These are phyloP conservation scores for Psittacara wagleri DNA, from an alignment of 2,113 vertebrate species.

Conservation along the genomic window DNA sequence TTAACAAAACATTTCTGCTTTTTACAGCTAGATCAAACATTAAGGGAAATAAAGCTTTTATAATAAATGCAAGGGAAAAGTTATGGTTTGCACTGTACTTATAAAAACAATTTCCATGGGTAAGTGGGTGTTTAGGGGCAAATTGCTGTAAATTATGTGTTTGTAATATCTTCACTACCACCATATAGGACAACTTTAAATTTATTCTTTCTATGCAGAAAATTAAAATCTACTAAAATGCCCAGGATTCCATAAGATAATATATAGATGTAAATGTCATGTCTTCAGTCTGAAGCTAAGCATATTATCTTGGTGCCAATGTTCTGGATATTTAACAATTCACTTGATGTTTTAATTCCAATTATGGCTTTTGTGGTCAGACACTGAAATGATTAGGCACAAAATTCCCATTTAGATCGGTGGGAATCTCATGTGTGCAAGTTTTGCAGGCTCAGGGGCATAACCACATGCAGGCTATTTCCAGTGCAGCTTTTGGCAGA, in stretches of 20 bases:
- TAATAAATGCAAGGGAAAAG: neutral
- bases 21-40: slow-evolving; percentile 53
- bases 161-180: neutral
- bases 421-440: slow-evolving; percentile 34
- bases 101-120: slow-evolving; percentile 16
- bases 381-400: slow-evolving; percentile 17
- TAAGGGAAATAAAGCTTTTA: slow-evolving; percentile 23
- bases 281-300: neutral
- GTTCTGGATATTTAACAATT: slow-evolving; percentile 46
- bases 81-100: slow-evolving; percentile 15
- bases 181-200: neutral
- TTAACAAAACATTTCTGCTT: slow-evolving; percentile 37
- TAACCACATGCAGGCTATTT: slow-evolving; percentile 10
- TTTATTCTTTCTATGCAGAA: slow-evolving; percentile 37
- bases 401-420: slow-evolving; percentile 37
- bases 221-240: slow-evolving; percentile 27
- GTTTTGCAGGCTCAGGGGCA: slow-evolving; percentile 31
- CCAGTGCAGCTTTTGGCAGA: neutral
- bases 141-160: slow-evolving; percentile 12
- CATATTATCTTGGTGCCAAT: slow-evolving; percentile 39
- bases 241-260: neutral
- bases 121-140: neutral
- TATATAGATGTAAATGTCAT: neutral
- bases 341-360: slow-evolving; percentile 54
- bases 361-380: slow-evolving; percentile 63